Base-by-base conservation (phyloP, 2,888 invertebrate species). In the Sinohyriopsis cumingii region DNA sequence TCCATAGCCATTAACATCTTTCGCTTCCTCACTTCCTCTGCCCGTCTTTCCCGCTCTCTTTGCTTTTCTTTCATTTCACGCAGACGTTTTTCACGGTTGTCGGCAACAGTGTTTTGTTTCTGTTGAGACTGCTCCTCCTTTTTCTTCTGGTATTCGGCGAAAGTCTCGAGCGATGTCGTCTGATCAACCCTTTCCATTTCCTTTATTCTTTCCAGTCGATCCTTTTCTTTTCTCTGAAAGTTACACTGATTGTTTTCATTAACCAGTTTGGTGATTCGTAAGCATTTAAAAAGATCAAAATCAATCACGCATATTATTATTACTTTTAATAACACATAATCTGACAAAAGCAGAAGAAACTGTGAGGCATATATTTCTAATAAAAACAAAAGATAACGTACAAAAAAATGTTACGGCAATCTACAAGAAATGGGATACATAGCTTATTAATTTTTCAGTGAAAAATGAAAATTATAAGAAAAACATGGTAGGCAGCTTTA, bases 121-220 rank as follows among this genome's bases (percentile, higher is more conserved):
- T 80, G 81, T 22, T 66, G 65, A 24, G 75, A 75, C 45, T 79
- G 76, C 54, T 82, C 82, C 59, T 84, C 86, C 69, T 84, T 84
- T 61, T 80, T 72, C 69, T 81, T 80, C 72, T 84, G 84, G 66
- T 81, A 78, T 60, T 85, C 78, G 18, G 74, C 81, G 70, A 86
- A 86, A 55, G 78, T 77, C 68, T 84, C 83, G 53, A 87, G 72
- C 7, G 86, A 85, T 20, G 80, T 78, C 25, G 82, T 76, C 12
- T 85, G 78, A 66, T 87, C 85, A 24, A 80, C 77, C 63, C 83
- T 86, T 65, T 86, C 82, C 67, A 84, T 71, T 9, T 83, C 81
- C 68, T 83, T 83, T 24, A 88, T 85, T 72, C 83, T 86, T 57
- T 82, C 85, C 53, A 88, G 69, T n/a, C 82, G 75, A 33, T 86